These are phyloP conservation scores for Gobiocypris rarus DNA, from an alignment of 2,113 vertebrate genomes.

Conservation along the genomic window DNA sequence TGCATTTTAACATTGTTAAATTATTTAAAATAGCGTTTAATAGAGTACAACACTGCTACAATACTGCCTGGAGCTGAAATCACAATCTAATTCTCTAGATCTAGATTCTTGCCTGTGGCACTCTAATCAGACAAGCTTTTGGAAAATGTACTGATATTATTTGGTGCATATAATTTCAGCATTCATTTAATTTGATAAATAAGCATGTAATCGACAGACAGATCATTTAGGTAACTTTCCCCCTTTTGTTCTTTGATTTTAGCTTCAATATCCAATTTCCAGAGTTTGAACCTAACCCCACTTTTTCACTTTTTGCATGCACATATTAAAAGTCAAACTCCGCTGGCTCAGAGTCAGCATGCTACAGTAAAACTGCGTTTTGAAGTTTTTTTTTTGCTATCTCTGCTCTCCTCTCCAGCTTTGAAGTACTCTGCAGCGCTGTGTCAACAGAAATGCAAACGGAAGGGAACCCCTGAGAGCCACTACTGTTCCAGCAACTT, in stretches of 20 bases:
- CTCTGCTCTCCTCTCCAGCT: slow-evolving; percentile 70
- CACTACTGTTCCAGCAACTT: slow-evolving; percentile 97
- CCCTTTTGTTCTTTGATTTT: not conserved
- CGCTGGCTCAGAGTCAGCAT: not conserved
- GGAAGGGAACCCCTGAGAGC: slow-evolving; percentile 86
- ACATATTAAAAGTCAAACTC: not conserved
- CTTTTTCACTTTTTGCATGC: not conserved
- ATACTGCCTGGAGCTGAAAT: not conserved
- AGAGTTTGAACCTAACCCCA: not conserved
- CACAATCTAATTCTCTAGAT: too few species aligned
- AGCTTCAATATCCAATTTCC: not conserved
- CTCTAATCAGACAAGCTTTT: not conserved
- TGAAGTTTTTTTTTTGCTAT: slow-evolving; percentile 39
- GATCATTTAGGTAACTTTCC: too few species aligned
- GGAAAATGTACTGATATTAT: not conserved
- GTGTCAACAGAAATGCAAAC: slow-evolving; percentile 93
- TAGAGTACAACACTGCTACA: not conserved
- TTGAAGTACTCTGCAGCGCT: slow-evolving; percentile 88
- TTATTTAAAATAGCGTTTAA: not conserved
- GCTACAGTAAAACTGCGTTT: not conserved
- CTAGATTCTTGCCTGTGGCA: not conserved
- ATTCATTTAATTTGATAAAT: not conserved
- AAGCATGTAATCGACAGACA: not conserved
- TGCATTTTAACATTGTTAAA: not conserved
- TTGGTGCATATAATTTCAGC: too few species aligned